Evolutionary conservation across 1,140 invertebrate genomes (phyloP), one percentile per base, ranked within the genome.

Genomic region (Ylistrum balloti): DNA sequence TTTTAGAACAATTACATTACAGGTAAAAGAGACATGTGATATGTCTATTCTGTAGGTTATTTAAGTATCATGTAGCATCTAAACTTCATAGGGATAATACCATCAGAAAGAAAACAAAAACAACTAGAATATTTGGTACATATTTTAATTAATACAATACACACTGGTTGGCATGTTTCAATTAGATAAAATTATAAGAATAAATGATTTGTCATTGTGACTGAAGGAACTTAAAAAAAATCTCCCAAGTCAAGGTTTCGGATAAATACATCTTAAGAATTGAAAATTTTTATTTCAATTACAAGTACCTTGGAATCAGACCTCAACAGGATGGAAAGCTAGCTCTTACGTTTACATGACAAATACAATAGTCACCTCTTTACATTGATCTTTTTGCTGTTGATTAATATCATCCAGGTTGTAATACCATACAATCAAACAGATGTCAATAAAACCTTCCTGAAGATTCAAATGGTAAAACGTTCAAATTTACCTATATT

Each of bases 161-260:
- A 74, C 56, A 74, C 56, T 74, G 56, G 56, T 74, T 74, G 56
- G 56, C 56, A 74, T 74, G 56, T 74, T 74, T 74, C 56, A 74
- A 74, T 74, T 74, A 9, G 56, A 74, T 74, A 74, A 74, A 74
- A 74, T 74, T 28, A 74, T 45, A 45, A 45, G 41, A 13, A 45
- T 74, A 74, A 22, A 74, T 17, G 20, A 48, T 17, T 28, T 74
- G 56, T 74, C 56, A 74, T 74, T 74, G 56, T 74, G 56, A 74
- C 56, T 74, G n/a, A 28, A 5, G n/a, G 56, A 17, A 38, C 35
- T 38, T 38, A 38, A 38, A 38, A 17, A n/a, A 74, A 74, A 74
- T 28, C 56, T 17, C 17, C 22, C 22, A n/a, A 74, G 28, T 74
- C n/a, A 74, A 74, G 28, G 56, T 74, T n/a, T 74, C n/a, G 56